Conservation (phyloP, 92 coral and sea anemone genomes). For the Bergia puertoricense region DNA sequence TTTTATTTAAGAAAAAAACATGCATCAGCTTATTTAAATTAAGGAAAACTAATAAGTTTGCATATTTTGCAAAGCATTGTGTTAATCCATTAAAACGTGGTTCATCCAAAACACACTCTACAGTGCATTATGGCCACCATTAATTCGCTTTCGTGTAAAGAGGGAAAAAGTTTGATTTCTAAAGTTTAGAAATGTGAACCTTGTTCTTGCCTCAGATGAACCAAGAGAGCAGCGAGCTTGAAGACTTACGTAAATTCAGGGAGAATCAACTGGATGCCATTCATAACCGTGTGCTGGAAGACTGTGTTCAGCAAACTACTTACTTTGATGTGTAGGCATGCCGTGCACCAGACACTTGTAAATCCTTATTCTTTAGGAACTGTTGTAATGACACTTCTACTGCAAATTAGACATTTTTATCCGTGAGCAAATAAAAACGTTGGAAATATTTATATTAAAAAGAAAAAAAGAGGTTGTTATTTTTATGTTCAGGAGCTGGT, state of each 20-base stretch:
- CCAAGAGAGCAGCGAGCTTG: conserved; percentile 40
- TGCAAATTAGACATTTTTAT: conserved; percentile 4
- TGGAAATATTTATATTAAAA: conserved; percentile 32
- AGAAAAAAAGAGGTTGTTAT: not conserved
- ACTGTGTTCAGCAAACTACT: conserved; percentile 32
- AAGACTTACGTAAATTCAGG: conserved; percentile 36
- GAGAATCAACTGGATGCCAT: conserved; percentile 41
- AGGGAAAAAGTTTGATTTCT: not conserved
- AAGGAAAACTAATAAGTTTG: not conserved
- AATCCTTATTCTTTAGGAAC: conserved; percentile 11
- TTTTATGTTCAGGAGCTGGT: conserved; percentile 29
- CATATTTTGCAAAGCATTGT: not conserved
- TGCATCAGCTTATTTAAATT: not conserved
- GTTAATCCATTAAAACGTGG: not conserved
- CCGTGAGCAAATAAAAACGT: not conserved
- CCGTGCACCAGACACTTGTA: conserved; percentile 7
- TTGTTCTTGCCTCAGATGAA: conserved; percentile 49
- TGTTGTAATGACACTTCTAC: not conserved
- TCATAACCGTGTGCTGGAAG: conserved; percentile 49
- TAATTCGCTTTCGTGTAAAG: conserved; percentile 41
- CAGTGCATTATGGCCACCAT: conserved; percentile 14
- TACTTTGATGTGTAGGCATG: conserved; percentile 43
- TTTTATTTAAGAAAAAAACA: not conserved
- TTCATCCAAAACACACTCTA: not conserved
- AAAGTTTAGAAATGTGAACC: conserved; percentile 44